Percentiles rank a stretch among this genome's conserved stretches.
Conservation (phyloP, 2,888 invertebrate genomes). For the Tetramorium bicarinatum region DNA sequence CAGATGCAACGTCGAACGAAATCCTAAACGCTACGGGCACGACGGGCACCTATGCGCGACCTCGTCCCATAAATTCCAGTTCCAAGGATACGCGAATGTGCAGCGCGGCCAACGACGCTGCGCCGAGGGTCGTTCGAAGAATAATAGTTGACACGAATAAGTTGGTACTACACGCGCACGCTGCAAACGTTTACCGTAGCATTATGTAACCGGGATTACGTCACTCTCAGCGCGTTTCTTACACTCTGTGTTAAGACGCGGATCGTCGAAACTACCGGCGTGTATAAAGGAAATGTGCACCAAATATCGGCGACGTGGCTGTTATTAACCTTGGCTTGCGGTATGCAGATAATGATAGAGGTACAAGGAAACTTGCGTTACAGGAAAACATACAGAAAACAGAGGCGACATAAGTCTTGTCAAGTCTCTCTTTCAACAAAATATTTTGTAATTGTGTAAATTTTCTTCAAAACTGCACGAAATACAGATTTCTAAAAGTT, state of each 20-base stretch:
- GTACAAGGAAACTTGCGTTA: constrained; percentile 9
- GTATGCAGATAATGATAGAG: constrained; percentile 27
- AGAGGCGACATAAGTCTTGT: background rate
- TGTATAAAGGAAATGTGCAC: constrained; percentile 36
- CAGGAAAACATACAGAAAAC: background rate
- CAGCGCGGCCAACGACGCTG: constrained; percentile 66
- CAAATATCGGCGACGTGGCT: constrained; percentile 42
- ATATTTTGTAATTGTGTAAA: background rate
- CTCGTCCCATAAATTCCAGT: constrained; percentile 84
- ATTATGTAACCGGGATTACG: constrained; percentile 76
- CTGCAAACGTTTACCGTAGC: constrained; percentile 59
- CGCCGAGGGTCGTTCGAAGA: constrained; percentile 77
- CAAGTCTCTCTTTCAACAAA: background rate
- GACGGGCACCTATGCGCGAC: constrained; percentile 71
- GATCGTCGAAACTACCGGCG: constrained; percentile 30
- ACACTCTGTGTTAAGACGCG: constrained; percentile 35
- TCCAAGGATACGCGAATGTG: constrained; percentile 81
- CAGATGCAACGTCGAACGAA: constrained; percentile 57
- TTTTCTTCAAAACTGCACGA: background rate
- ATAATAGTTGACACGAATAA: constrained; percentile 80
- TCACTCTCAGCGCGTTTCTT: constrained; percentile 68
- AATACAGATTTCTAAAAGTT: background rate
- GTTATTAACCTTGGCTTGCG: constrained; percentile 49
- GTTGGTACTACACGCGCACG: constrained; percentile 66
- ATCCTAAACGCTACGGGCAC: constrained; percentile 66